These are phyloP conservation scores for Glaucopsyche alexis DNA, from an alignment of 2,888 invertebrate genomes.

Conservation along the genomic window DNA sequence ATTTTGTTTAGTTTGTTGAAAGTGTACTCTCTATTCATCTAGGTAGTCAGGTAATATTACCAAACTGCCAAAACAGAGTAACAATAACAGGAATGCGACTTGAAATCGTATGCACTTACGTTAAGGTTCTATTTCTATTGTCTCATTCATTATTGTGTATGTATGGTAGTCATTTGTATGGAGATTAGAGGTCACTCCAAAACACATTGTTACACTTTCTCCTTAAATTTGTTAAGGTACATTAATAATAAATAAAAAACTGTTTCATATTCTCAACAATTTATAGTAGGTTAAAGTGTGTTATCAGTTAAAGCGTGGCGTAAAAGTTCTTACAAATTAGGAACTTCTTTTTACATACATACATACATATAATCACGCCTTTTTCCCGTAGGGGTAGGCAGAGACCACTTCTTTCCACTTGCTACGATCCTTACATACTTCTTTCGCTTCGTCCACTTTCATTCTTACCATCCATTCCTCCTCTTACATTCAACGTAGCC, in stretches of 20 bases:
- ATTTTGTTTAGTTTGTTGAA: neutral
- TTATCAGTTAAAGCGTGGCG: neutral
- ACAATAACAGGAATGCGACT: conserved; percentile 39
- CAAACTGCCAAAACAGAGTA: conserved; percentile 51
- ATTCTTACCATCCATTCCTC: too few relatives aligned
- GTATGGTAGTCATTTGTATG: conserved; percentile 75
- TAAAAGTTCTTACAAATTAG: neutral
- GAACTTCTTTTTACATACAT: too few relatives aligned
- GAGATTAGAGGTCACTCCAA: conserved; percentile 67
- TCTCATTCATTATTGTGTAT: conserved; percentile 60
- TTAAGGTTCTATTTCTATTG: conserved; percentile 33
- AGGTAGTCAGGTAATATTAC: conserved; percentile 53
- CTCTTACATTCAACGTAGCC: too few relatives aligned
- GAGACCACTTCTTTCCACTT: too few relatives aligned
- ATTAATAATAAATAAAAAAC: conserved; percentile 32
- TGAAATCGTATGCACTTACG: conserved; percentile 46
- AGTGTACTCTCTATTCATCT: neutral
- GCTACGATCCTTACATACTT: too few relatives aligned
- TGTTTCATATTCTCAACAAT: neutral
- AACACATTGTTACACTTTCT: conserved; percentile 52
- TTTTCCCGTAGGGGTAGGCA: too few relatives aligned
- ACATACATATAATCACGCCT: too few relatives aligned
- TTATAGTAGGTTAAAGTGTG: too few relatives aligned
- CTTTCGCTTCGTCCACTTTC: too few relatives aligned
- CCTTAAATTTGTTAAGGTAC: conserved; percentile 37